Evolutionary conservation across 2,888 invertebrate genomes (phyloP), one percentile per base, ranked within the genome.

Genomic region (Mantis religiosa): DNA sequence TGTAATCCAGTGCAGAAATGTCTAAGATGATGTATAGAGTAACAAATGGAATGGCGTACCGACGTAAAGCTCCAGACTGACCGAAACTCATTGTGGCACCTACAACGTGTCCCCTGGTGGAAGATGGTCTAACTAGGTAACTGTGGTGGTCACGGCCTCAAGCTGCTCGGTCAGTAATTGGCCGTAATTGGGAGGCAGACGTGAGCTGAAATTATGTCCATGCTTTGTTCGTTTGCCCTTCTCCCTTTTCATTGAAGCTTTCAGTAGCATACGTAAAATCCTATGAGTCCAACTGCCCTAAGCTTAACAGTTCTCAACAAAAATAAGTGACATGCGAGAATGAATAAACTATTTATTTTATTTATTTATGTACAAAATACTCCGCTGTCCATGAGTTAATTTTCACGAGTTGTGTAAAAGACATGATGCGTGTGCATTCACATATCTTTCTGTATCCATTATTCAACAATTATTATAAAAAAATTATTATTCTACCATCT

Each of bases 171-270:
- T 88, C 15, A 71, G 88, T 88, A 88, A 88, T 88, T 88, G 88
- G 88, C 87, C 83, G 84, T 88, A 88, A 88, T 88, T 88, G 88
- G 88, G 87, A 28, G 28, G 41, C 88, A 71, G 88, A 88, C 88
- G 88, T 88, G 88, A 88, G 88, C 71, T 88, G 88, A 88, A 88
- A 88, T 88, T 88, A 88, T 88, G 88, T 84, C 88, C 82, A n/a
- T 82, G 82, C 54, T 71, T 71, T 71, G 54, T 71, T 4, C 54
- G 54, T 71, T 71, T 71, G 54, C 54, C 54, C 54, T 71, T 71
- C 54, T 71, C 54, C 54, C 54, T 71, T 71, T 71, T 71, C 54
- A 71, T 71, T 71, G 20, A 71, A 4, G 54, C 54, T 71, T 71
- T 71, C 54, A 71, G 54, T 4, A 15, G 54, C 54, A 20, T 20